A percentile compares a stretch with the other conserved stretches of the same genome.
phyloP scores from a whole-genome alignment of 2,113 vertebrate genomes.

The Myanophis thanlyinensis region DNA sequence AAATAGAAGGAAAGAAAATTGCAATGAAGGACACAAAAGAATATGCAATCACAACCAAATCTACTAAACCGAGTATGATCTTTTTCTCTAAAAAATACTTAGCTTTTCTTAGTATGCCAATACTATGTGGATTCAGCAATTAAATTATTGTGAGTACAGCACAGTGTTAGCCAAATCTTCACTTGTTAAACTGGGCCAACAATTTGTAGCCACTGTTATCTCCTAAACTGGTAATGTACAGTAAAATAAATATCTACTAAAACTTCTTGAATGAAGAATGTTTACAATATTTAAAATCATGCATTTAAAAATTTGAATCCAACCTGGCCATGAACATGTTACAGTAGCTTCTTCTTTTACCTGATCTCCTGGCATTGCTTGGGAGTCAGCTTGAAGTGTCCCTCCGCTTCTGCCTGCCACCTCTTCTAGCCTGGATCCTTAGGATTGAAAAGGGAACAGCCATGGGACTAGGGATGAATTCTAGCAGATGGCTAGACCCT shows the following conservation, averaged over 20 bases:
- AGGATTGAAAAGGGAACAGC: not conserved
- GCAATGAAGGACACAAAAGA: conserved; percentile 97
- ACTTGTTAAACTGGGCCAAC: not conserved
- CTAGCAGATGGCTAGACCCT: not conserved
- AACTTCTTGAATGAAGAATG: not conserved
- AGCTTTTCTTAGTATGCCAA: not conserved
- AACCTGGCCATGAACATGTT: not conserved
- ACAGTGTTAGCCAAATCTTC: not conserved
- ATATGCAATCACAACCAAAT: conserved; percentile 87
- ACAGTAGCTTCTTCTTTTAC: not conserved
- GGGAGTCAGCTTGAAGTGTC: not conserved
- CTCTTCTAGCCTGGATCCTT: not conserved
- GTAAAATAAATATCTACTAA: not conserved
- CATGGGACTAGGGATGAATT: not conserved
- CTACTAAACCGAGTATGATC: conserved; percentile 90
- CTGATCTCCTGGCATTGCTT: not conserved
- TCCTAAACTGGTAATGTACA: not conserved
- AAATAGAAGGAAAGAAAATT: conserved; percentile 98
- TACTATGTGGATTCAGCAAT: not conserved
- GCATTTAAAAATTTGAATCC: not conserved
- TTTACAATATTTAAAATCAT: not conserved
- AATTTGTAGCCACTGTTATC: not conserved
- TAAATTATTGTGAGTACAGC: not conserved
- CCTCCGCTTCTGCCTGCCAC: not conserved
- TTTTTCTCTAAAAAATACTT: not conserved